Evolutionary conservation across 1,140 invertebrate species (phyloP), one percentile per base, ranked within the genome.

Genomic region (Heliconius melpomene): DNA sequence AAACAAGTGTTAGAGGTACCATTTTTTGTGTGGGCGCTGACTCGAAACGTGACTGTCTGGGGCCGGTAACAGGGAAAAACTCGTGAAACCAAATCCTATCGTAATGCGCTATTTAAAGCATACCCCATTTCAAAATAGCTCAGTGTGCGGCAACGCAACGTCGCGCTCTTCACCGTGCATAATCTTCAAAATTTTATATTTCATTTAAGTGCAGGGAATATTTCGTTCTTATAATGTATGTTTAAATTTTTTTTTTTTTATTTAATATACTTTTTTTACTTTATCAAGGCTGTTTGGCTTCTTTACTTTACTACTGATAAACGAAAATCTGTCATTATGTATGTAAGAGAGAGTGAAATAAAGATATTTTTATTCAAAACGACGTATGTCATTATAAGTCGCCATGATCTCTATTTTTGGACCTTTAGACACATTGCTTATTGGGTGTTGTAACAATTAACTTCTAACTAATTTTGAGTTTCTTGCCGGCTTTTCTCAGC

Each of bases 51-150:
- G 85, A 87, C 88, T 84, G 82, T 85, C 84, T 86, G 85, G 78
- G 85, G 90, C 88, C 87, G 89, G 85, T 89, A 91, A 92, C 87
- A 88, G 91, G 91, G 89, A 93, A 93, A 94, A 94, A 91, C 88
- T 93, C 85, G 91, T 94, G 93, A 94, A 94, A 94, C 93, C 89
- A 91, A 93, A 93, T 93, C 88, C 93, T 93, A 94, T 93, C 91
- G 92, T 93, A 93, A 93, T 93, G 89, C 85, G 90, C 93, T 94
- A 94, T 94, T 94, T 94, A 93, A 93, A 94, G 92, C 91, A 93
- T 94, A 94, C 91, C 92, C 89, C 89, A 90, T 91, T 91, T 92
- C 91, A 93, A 94, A 94, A 94, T 94, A 94, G 87, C 90, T 84
- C 87, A 84, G 87, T 91, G 90, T 91, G 92, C 91, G 90, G 88